A percentile compares a stretch with the other conserved stretches of the same genome.
Conservation (phyloP, 2,888 invertebrate genomes). For the Doris montereyensis region DNA sequence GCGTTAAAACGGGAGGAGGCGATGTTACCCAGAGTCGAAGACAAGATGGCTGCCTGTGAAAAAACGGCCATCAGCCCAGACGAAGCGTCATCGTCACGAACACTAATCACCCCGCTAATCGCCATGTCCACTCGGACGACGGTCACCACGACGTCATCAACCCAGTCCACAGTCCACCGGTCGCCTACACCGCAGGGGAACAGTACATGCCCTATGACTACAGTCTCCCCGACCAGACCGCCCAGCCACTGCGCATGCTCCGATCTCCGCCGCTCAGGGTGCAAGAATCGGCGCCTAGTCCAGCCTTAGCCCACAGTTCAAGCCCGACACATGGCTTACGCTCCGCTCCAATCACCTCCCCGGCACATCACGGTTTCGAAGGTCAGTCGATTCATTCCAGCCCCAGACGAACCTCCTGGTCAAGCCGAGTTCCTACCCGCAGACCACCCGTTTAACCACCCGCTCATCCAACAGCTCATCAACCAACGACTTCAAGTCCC, state of each 20-base stretch:
- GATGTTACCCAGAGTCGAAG: slow-evolving; percentile 30
- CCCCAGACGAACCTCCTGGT: slow-evolving; percentile 24
- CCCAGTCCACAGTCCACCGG: background rate
- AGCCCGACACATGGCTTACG: background rate
- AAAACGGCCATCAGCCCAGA: slow-evolving; percentile 28
- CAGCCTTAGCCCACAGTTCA: background rate
- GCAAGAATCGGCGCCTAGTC: background rate
- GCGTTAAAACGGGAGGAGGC: slow-evolving; percentile 47
- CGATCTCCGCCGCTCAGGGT: too few species aligned
- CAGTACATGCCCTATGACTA: background rate
- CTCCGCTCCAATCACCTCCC: slow-evolving; percentile 28
- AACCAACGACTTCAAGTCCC: slow-evolving; percentile 40
- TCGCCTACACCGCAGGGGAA: background rate
- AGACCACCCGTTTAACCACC: slow-evolving; percentile 41
- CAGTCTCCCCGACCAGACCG: background rate
- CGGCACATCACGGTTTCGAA: slow-evolving; percentile 27
- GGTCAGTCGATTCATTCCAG: background rate
- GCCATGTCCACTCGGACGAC: background rate
- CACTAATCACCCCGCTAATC: slow-evolving; percentile 32
- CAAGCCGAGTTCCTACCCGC: slow-evolving; percentile 31
- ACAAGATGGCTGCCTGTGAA: slow-evolving; percentile 38
- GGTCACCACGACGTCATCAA: background rate
- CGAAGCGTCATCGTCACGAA: slow-evolving; percentile 40
- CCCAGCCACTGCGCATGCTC: background rate
- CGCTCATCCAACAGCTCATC: slow-evolving; percentile 39